Evolutionary conservation across 2,113 vertebrate species (phyloP), one percentile per base, ranked within the genome.

Genomic region (Gulo gulo): DNA sequence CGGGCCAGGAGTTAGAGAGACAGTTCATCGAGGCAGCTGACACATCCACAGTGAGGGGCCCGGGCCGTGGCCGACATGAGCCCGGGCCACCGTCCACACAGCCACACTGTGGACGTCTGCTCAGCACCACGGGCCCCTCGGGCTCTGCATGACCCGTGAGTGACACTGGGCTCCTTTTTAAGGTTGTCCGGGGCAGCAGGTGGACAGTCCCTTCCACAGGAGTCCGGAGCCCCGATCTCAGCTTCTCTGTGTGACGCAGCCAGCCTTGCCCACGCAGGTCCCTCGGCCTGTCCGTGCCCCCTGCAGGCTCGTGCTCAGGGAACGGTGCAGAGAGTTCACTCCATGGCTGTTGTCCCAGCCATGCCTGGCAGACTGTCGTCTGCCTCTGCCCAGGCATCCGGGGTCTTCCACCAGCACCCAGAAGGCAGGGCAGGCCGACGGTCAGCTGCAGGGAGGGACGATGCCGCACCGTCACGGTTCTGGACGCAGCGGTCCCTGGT

Each of bases 21-120:
- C n/a, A 0, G 8, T 12, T 21, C 67, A 11, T 4, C 0, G 13
- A 45, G 39, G 24, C 74, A 2, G 42, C 26, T 4, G 1, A 26
- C 74, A 18, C 7, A 2, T 4, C 74, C 74, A 63, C 61, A 0
- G 42, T 7, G 42, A 45, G 42, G 73, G 16, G 26, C 4, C 23
- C 1, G 11, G 31, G 50, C 45, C 29, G 13, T 10, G 71, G 47
- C 71, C 14, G 23, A 42, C 12, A 4, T 7, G 23, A 13, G 26
- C 4, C 39, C 2, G 4, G 31, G 50, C 45, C 16, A 1, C 9
- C 0, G 26, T 79, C 76, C 45, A 20, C 9, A 4, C 29, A 0
- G 4, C 26, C 29, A 2, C 0, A 0, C 47, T 20, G 29, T 2
- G 31, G 76, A 16, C 29, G 24, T 14, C 45, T 3, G 45, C 76